A percentile compares a stretch with the other conserved stretches of the same genome.
Conservation (phyloP, 1,140 invertebrate genomes). For the Doryteuthis pealeii region DNA sequence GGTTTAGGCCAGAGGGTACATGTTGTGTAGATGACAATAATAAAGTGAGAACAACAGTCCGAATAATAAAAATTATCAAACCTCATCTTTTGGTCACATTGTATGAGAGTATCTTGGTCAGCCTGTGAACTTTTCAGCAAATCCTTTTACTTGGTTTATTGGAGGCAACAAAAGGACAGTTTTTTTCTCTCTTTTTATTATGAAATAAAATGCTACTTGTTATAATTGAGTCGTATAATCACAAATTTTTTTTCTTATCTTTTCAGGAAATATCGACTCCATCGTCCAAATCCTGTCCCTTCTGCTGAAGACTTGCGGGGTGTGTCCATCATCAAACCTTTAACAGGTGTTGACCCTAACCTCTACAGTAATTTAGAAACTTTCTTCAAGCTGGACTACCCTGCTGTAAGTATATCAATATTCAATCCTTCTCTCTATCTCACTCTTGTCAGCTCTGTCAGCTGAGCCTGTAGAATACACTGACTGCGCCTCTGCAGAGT, state of each 20-base stretch:
- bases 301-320: constrained; percentile 76
- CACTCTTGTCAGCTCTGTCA: no score
- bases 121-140: no score
- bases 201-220: constrained; percentile 1
- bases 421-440: background rate
- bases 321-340: constrained; percentile 93
- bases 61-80: no score
- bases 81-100: no score
- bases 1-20: no score
- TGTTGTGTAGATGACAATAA: no score
- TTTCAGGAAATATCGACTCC: constrained; percentile 63
- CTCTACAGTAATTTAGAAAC: constrained; percentile 92
- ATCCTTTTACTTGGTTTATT: constrained; percentile 20
- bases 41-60: no score
- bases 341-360: constrained; percentile 94
- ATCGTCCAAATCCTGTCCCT: constrained; percentile 61
- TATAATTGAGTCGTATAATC: background rate
- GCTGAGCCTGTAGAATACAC: no score
- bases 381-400: constrained; percentile 95
- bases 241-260: constrained; percentile 17
- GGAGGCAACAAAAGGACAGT: background rate
- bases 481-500: no score
- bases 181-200: constrained; percentile 9
- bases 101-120: no score
- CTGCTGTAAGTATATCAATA: constrained; percentile 66